A percentile compares a stretch with the other conserved stretches of the same genome.
These are phyloP conservation scores for Aleiodes testaceus DNA, from an alignment of 2,888 invertebrate genomes.

Conservation along the genomic window DNA sequence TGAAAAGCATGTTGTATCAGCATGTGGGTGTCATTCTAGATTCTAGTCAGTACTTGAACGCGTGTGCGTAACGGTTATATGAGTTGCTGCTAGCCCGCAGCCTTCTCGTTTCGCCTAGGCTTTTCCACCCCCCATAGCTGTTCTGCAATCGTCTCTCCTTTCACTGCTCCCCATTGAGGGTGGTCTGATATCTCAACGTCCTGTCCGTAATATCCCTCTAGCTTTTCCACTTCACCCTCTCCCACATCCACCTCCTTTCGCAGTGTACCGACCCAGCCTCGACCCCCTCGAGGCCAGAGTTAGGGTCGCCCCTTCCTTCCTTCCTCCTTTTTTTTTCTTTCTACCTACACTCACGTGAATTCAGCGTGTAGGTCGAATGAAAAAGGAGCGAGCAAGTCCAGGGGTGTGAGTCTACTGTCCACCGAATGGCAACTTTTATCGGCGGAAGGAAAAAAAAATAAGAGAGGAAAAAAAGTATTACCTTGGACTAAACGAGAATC, in stretches of 20 bases:
- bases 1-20: neutral
- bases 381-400: slow-evolving; percentile 43
- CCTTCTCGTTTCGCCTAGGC: slow-evolving; percentile 61
- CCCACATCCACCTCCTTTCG: slow-evolving; percentile 57
- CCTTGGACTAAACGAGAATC: slow-evolving; percentile 34
- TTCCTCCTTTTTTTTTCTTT: slow-evolving; percentile 35
- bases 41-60: slow-evolving; percentile 60
- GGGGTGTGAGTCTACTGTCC: slow-evolving; percentile 45
- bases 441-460: slow-evolving; percentile 41
- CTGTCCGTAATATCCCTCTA: slow-evolving; percentile 71
- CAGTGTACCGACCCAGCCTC: slow-evolving; percentile 55
- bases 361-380: slow-evolving; percentile 11
- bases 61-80: slow-evolving; percentile 65
- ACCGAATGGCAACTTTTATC: slow-evolving; percentile 49
- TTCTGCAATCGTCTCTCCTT: slow-evolving; percentile 37
- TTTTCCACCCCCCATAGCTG: slow-evolving; percentile 54
- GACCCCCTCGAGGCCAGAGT: slow-evolving; percentile 59
- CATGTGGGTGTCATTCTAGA: slow-evolving; percentile 49
- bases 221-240: slow-evolving; percentile 61
- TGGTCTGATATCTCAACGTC: slow-evolving; percentile 69
- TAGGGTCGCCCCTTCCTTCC: slow-evolving; percentile 53
- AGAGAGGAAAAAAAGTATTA: slow-evolving; percentile 38
- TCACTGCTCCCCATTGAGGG: slow-evolving; percentile 55
- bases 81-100: slow-evolving; percentile 64
- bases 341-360: slow-evolving; percentile 48